Base-by-base conservation (phyloP, 2,888 invertebrate genomes). In the Aphidius colemani region DNA sequence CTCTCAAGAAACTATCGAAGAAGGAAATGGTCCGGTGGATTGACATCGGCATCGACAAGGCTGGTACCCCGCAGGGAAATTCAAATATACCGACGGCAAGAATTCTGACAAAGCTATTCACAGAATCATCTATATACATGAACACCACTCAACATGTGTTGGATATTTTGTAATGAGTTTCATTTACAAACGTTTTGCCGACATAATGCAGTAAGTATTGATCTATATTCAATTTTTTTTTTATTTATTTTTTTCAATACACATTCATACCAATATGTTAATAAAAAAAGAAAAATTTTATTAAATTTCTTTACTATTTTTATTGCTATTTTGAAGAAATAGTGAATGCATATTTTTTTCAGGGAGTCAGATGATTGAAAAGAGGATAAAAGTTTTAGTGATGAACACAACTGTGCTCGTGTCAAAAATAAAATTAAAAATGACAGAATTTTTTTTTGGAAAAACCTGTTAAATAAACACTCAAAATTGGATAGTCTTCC, bases 31-130 rank as follows among this genome's bases (percentile, higher is more conserved):
- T 39, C 45, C 57, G 59, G 44, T 45, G 71, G 75, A 77, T 76
- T 77, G 78, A 77, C 78, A 77, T 77, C 78, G 78, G 78, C 70
- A 60, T 61, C 67, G 73, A 77, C 75, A 75, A 76, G 76, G 74
- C 69, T 66, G 64, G 55, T 71, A 76, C 74, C 78, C 78, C 61
- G 76, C 69, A 66, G 78, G 46, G 71, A 69, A 66, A 67, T 69
- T 73, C 70, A 71, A 73, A 76, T 74, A 73, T 64, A 72, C 70
- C 76, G 75, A 73, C 77, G 48, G 64, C 63, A 70, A 66, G 61
- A 61, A 11, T 68, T 64, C 69, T 69, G 69, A 70, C 73, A 70
- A 71, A 72, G 71, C 73, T 71, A 66, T 75, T 75, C 74, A 71
- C 68, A 67, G 75, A 57, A 76, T 71, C 61, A 71, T 66, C 53